These are phyloP conservation scores for Oreohelix idahoensis DNA, from an alignment of 1,140 invertebrate species.

Conservation along the genomic window DNA sequence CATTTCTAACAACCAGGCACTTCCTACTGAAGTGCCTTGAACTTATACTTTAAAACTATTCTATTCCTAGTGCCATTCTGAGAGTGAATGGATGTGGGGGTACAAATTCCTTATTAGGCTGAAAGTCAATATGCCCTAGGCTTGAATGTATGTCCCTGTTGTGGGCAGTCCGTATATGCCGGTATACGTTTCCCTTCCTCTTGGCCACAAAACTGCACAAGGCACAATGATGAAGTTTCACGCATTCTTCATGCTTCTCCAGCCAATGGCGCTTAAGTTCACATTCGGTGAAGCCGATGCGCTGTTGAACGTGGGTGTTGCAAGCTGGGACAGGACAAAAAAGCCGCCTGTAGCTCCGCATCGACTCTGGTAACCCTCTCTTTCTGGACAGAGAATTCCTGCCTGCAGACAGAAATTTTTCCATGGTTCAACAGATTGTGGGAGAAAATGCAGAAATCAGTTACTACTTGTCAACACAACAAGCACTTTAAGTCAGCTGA, in stretches of 20 bases:
- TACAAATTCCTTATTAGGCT: slow-evolving; percentile 30
- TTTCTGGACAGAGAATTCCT: not conserved
- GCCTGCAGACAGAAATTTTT: slow-evolving; percentile 31
- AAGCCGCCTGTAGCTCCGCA: slow-evolving; percentile 21
- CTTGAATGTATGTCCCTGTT: not conserved
- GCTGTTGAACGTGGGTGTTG: not conserved
- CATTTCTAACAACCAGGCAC: not conserved
- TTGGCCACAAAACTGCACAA: slow-evolving; percentile 31
- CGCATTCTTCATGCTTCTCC: slow-evolving; percentile 36
- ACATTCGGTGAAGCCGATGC: slow-evolving; percentile 31
- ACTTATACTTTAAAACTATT: not conserved
- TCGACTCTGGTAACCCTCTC: not conserved
- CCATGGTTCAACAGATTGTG: not conserved
- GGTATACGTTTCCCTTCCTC: slow-evolving; percentile 14
- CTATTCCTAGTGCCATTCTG: slow-evolving; percentile 6
- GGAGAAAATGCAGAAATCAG: not conserved
- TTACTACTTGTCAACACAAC: not conserved
- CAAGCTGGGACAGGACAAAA: slow-evolving; percentile 31
- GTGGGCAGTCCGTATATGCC: slow-evolving; percentile 24
- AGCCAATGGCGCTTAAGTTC: slow-evolving; percentile 31
- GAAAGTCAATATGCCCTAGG: slow-evolving; percentile 14
- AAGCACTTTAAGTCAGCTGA: not conserved
- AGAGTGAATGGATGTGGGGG: slow-evolving; percentile 24
- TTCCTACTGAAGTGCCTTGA: not conserved
- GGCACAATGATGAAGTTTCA: slow-evolving; percentile 25